Conservation (phyloP, 2,888 invertebrate species). For the Erynnis tages region DNA sequence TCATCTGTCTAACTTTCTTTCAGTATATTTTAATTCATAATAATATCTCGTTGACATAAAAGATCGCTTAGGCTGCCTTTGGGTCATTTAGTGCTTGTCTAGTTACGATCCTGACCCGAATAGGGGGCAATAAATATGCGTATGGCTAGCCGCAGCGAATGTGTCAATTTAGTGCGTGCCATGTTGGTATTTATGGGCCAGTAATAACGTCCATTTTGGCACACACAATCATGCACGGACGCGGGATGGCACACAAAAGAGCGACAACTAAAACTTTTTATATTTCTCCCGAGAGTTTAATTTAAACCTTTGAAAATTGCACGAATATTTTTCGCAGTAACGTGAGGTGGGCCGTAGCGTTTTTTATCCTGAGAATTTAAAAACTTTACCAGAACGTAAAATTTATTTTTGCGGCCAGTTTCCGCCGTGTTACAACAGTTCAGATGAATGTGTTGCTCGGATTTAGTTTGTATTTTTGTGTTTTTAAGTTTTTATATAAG, state of each 20-base stretch:
- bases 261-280: neutral
- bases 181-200: constrained; percentile 9
- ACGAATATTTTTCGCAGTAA: neutral
- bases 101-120: neutral
- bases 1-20: too few species aligned
- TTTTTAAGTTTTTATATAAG: too few species aligned
- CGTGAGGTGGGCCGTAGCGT: neutral
- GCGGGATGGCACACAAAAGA: neutral
- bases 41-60: neutral
- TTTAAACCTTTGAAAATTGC: neutral
- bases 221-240: constrained; percentile 1
- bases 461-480: too few species aligned
- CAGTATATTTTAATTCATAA: too few species aligned
- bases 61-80: neutral
- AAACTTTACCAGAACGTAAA: neutral
- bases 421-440: too few species aligned
- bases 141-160: constrained; percentile 17
- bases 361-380: neutral
- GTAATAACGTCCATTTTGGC: constrained; percentile 10
- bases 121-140: constrained; percentile 18
- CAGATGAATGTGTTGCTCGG: too few species aligned
- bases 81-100: neutral
- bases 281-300: neutral
- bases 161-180: constrained; percentile 12
- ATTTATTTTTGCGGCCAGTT: neutral